phyloP scores from a whole-genome alignment of 2,888 invertebrate genomes.

The Drosophila neotestacea region DNA sequence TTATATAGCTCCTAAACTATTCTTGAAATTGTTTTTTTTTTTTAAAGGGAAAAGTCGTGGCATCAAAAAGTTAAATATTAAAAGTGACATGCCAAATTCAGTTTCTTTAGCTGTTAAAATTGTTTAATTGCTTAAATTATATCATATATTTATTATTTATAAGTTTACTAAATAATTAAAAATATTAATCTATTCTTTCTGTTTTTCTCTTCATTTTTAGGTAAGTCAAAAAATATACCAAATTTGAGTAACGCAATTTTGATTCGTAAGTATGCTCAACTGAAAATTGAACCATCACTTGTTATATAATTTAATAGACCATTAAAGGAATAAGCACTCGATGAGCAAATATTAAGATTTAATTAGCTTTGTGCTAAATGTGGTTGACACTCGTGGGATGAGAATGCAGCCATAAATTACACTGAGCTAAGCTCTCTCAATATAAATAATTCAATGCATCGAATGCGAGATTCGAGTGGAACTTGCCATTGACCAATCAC shows the following conservation, averaged over 20 bases:
- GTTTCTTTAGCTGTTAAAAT: too few relatives aligned
- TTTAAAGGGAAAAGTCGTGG: too few relatives aligned
- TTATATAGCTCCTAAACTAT: too few relatives aligned
- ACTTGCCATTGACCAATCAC: slow-evolving; percentile 51
- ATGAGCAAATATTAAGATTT: slow-evolving; percentile 16
- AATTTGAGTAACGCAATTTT: neutral
- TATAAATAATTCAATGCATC: slow-evolving; percentile 40
- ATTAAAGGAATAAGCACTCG: neutral
- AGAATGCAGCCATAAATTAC: slow-evolving; percentile 10
- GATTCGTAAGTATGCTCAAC: neutral
- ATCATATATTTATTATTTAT: too few relatives aligned
- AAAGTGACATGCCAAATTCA: too few relatives aligned
- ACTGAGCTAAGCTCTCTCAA: slow-evolving; percentile 22
- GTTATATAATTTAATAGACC: neutral
- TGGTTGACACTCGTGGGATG: neutral
- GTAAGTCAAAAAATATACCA: slow-evolving; percentile 1
- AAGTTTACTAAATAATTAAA: too few relatives aligned
- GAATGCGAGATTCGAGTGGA: slow-evolving; percentile 46
- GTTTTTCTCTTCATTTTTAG: neutral
- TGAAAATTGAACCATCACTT: neutral
- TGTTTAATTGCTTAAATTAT: too few relatives aligned
- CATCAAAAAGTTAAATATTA: too few relatives aligned
- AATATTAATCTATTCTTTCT: too few relatives aligned
- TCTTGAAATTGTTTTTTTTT: too few relatives aligned
- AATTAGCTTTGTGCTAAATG: slow-evolving; percentile 27